A percentile compares a stretch with the other conserved stretches of the same genome.
phyloP scores from a whole-genome alignment of 2,888 invertebrate species.

The Polymixis flavicincta region DNA sequence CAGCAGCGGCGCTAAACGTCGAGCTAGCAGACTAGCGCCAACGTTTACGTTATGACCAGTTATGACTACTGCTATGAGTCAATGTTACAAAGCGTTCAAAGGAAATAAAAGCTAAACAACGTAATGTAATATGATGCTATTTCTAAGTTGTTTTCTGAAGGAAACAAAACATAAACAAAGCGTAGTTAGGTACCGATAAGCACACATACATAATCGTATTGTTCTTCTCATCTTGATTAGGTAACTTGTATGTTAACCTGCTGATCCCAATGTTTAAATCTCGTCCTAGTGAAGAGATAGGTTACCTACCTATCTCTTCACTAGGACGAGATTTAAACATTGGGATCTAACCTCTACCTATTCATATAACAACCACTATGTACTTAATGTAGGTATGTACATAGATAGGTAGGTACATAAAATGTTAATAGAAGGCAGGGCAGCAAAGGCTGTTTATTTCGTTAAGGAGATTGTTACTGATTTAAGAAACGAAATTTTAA shows the following conservation, averaged over 20 bases:
- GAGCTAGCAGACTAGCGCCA: neutral
- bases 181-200: neutral
- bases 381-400: no score
- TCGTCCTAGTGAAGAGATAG: neutral
- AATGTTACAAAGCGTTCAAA: constrained; percentile 31
- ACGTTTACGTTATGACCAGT: neutral
- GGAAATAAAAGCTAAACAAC: constrained; percentile 37
- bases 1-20: neutral
- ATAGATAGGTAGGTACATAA: no score
- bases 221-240: constrained; percentile 20
- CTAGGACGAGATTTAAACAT: no score
- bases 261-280: constrained; percentile 6
- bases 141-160: constrained; percentile 10
- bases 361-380: neutral
- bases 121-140: constrained; percentile 26
- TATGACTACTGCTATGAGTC: no score
- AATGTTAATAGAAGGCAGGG: neutral
- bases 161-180: constrained; percentile 11
- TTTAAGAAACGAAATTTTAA: neutral
- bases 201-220: neutral
- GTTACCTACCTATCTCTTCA: no score
- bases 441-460: neutral
- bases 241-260: neutral
- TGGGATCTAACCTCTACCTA: neutral
- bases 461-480: neutral